Evolutionary conservation across 2,888 invertebrate species (phyloP), one percentile per base, ranked within the genome.

Genomic region (Phasia obesa): DNA sequence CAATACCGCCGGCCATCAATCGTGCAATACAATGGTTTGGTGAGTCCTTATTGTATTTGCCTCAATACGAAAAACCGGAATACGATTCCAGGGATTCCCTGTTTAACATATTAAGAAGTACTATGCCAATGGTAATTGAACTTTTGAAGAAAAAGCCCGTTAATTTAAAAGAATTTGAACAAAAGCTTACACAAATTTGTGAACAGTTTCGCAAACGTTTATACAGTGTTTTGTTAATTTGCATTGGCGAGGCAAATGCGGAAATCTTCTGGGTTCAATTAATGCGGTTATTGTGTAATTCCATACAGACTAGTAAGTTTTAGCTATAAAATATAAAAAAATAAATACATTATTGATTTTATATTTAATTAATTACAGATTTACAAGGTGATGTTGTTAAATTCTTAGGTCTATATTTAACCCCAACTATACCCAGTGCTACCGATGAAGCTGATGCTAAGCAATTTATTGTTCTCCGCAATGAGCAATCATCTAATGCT

Each of bases 71-170:
- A 77, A 86, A 86, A 11, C 88, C 88, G 17, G 88, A 89, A 65
- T 91, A 89, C 81, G 90, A 92, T 86, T 88, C 90, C 3, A 87
- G 90, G 4, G 89, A 89, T 73, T 92, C 92, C 0, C 88, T 91
- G 1, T 88, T 88, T 83, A 91, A 91, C 77, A 87, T 86, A 19
- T 59, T 92, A 75, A 88, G 90, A 2, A 86, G 83, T 38, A 89
- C 88, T 62, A 80, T 92, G 42, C 89, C 89, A 2, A 85, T 90
- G 42, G 85, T 91, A 69, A 88, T 92, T 64, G 87, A 88, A 27
- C 86, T 91, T 23, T 85, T 87, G 19, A 85, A 85, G 27, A 86
- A 86, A 31, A 64, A 73, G 15, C 81, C 85, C 17, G 87, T 87
- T 31, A 85, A 83, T 35, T 81, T 87, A 11, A 75, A 35, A 6